Conservation (phyloP, 2,113 vertebrate species). For the Platysteira castanea region DNA sequence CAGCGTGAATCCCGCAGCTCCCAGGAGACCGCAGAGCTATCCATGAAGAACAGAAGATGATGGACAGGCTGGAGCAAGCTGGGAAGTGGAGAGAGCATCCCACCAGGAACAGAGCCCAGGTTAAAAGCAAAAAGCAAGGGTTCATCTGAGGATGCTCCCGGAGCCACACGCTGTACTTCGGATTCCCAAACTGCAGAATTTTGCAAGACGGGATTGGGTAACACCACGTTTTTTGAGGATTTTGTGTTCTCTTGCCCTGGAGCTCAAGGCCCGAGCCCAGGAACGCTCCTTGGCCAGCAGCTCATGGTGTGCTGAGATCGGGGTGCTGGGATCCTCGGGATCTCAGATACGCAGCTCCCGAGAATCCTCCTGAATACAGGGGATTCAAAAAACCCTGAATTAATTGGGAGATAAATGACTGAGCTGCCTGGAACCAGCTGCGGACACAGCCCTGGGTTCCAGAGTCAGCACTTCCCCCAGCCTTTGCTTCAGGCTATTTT, state of each 20-base stretch:
- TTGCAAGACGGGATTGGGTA: not conserved
- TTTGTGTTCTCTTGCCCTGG: not conserved
- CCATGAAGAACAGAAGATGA: not conserved
- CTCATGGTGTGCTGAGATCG: not conserved
- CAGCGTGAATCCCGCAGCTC: slow-evolving; percentile 7
- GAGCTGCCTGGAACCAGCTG: not conserved
- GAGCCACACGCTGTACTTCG: not conserved
- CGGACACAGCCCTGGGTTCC: not conserved
- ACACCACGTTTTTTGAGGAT: not conserved
- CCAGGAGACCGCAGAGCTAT: not conserved
- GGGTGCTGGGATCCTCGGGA: not conserved
- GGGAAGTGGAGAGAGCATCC: not conserved
- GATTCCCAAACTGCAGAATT: not conserved
- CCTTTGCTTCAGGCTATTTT: not conserved
- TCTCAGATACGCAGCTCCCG: not conserved
- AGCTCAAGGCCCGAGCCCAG: not conserved
- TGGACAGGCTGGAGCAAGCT: not conserved
- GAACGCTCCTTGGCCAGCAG: not conserved
- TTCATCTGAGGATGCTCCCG: not conserved
- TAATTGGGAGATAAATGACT: not conserved
- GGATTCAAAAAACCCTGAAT: not conserved
- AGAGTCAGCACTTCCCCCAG: not conserved
- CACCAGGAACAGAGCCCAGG: not conserved
- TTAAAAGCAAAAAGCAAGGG: not conserved
- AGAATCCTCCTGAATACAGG: not conserved